Conservation (phyloP, 35 echinoderm and acorn worm genomes). For the Patiria miniata region DNA sequence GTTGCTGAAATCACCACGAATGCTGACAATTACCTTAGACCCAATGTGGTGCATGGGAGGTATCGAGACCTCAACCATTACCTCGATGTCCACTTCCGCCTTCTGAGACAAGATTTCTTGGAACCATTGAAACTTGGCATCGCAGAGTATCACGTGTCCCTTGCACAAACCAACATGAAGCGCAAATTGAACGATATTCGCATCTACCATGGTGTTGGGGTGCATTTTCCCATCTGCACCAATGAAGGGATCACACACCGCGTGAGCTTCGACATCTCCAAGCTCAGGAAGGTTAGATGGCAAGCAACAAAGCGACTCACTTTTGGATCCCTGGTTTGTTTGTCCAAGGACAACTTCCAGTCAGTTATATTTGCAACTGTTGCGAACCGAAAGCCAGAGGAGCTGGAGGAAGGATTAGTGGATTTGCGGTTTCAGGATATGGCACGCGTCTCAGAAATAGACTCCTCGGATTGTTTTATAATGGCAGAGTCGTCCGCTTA, state of each 20-base stretch:
- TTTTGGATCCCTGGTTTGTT: constrained; percentile 53
- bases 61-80: constrained; percentile 57
- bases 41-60: constrained; percentile 41
- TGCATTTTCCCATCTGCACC: background rate
- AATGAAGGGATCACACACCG: background rate
- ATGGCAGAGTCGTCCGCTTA: constrained; percentile 86
- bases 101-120: constrained; percentile 72
- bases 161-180: background rate
- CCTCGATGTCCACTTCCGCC: constrained; percentile 71
- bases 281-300: constrained; percentile 56
- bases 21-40: constrained; percentile 42
- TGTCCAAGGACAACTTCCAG: constrained; percentile 59
- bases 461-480: constrained; percentile 9
- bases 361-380: constrained; percentile 57
- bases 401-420: constrained; percentile 50
- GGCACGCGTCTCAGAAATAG: background rate
- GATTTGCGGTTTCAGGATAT: constrained; percentile 47
- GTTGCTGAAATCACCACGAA: constrained; percentile 22
- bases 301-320: constrained; percentile 55
- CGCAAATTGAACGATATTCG: constrained; percentile 50
- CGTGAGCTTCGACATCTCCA: constrained; percentile 48
- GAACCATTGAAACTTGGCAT: constrained; percentile 63
- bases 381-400: constrained; percentile 41
- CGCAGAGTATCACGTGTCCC: constrained; percentile 29
- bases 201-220: constrained; percentile 41